phyloP scores from a whole-genome alignment of 2,113 vertebrate genomes.

The Tangachromis dhanisi region DNA sequence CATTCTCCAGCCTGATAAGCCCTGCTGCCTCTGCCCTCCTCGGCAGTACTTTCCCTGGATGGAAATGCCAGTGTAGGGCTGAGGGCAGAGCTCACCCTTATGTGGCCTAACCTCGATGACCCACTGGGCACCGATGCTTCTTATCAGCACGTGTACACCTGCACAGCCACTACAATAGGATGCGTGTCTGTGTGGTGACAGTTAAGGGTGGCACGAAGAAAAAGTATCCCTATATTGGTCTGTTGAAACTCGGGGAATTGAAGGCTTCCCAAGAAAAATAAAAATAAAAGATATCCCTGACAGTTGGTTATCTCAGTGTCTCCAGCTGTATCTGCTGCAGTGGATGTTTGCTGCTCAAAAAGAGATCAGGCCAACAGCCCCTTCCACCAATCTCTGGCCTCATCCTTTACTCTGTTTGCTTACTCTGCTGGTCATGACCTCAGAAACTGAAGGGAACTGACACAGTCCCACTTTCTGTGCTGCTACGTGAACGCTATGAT shows the following conservation, averaged over 20 bases:
- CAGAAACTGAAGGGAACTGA: background rate
- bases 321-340: background rate
- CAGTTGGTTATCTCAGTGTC: background rate
- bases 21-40: background rate
- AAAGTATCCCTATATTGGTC: background rate
- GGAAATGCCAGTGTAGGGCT: conserved; percentile 65
- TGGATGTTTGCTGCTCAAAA: conserved; percentile 30
- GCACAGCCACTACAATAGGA: conserved; percentile 48
- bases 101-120: conserved; percentile 50
- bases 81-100: conserved; percentile 40
- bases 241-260: background rate
- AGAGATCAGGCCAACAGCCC: conserved; percentile 25
- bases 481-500: background rate
- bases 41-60: background rate
- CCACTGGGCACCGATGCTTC: conserved; percentile 30
- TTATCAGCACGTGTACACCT: conserved; percentile 72
- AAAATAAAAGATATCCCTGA: background rate
- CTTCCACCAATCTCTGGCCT: conserved; percentile 4
- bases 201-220: background rate
- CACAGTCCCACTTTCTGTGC: background rate
- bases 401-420: conserved; percentile 31
- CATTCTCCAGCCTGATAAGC: conserved; percentile 45
- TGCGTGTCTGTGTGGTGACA: background rate
- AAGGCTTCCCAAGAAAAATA: background rate
- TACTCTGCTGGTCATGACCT: conserved; percentile 24